These are phyloP conservation scores for Thalassoma bifasciatum DNA, from an alignment of 2,113 vertebrate genomes.

Conservation along the genomic window DNA sequence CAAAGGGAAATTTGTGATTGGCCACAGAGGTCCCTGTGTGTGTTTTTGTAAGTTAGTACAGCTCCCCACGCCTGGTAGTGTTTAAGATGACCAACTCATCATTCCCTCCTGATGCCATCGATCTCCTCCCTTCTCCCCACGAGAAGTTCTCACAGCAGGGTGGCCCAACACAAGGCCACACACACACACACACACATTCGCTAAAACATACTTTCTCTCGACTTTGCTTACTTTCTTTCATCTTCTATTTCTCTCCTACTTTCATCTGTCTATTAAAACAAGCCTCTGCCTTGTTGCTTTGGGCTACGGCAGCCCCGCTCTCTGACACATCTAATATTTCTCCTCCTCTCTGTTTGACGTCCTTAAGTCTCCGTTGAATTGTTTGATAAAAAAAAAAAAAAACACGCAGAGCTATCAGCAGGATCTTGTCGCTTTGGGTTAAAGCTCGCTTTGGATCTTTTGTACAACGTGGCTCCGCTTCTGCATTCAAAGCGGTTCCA, in stretches of 20 bases:
- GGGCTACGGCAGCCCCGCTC: slow-evolving; percentile 53
- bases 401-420: slow-evolving; percentile 36
- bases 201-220: slow-evolving; percentile 36
- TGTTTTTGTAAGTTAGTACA: slow-evolving; percentile 16
- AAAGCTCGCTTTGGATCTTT: slow-evolving; percentile 57
- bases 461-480: slow-evolving; percentile 18
- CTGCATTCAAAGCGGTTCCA: slow-evolving; percentile 34
- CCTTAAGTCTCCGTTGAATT: slow-evolving; percentile 37
- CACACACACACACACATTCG: too few relatives aligned
- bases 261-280: slow-evolving; percentile 76
- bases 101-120: slow-evolving; percentile 52
- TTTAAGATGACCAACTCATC: slow-evolving; percentile 72
- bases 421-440: slow-evolving; percentile 58
- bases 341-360: slow-evolving; percentile 55
- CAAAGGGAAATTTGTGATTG: slow-evolving; percentile 50
- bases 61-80: slow-evolving; percentile 50
- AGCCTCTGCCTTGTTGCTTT: slow-evolving; percentile 50
- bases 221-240: slow-evolving; percentile 52
- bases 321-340: slow-evolving; percentile 63
- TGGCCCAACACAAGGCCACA: slow-evolving; percentile 58
- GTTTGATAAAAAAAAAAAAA: slow-evolving; percentile 58
- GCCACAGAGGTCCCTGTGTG: slow-evolving; percentile 43
- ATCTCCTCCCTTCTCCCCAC: slow-evolving; percentile 54
- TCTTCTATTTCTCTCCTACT: slow-evolving; percentile 68
- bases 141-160: slow-evolving; percentile 52